Evolutionary conservation across 1,140 invertebrate genomes (phyloP), one percentile per base, ranked within the genome.

Genomic region (Tribolium madens): DNA sequence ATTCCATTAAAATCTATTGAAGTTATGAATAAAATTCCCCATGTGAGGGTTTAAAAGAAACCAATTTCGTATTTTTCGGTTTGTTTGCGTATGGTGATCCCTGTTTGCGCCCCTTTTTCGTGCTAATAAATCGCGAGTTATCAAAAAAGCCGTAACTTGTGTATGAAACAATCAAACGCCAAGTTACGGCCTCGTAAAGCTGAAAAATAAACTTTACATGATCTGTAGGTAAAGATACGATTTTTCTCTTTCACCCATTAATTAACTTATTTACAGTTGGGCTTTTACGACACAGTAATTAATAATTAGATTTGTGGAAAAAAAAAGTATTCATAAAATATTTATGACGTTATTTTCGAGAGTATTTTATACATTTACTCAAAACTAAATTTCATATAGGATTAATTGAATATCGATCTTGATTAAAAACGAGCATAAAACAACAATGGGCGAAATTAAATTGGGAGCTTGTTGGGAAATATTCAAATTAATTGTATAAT

Each of bases 401-500:
- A 64, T 64, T 64, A 64, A 64, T 64, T 64, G 57, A 64, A 64
- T 64, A 64, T 64, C 57, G 57, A 64, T 64, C 57, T 64, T 64
- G 26, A 64, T 64, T 64, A 64, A 64, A 64, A 64, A 64, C 57
- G 57, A 33, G 31, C 57, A 64, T 64, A 64, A 64, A 50, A 64
- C 52, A 57, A 64, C 57, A 64, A 64, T 64, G 57, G 57, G 26
- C 26, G 14, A 33, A 64, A 64, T 64, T 64, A 64, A 64, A 64
- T 64, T 64, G 57, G 26, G 57, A 64, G 57, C 57, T 64, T 64
- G 57, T 64, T 64, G 57, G 57, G 57, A 64, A 64, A 64, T 64
- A 64, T 64, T 64, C 57, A 64, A 64, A 64, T 64, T 64, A 64
- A 64, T 64, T 64, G 57, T 64, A 64, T 64, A 64, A 64, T 64